phyloP scores from a whole-genome alignment of 2,797 vertebrate species.

The Staurois parvus region DNA sequence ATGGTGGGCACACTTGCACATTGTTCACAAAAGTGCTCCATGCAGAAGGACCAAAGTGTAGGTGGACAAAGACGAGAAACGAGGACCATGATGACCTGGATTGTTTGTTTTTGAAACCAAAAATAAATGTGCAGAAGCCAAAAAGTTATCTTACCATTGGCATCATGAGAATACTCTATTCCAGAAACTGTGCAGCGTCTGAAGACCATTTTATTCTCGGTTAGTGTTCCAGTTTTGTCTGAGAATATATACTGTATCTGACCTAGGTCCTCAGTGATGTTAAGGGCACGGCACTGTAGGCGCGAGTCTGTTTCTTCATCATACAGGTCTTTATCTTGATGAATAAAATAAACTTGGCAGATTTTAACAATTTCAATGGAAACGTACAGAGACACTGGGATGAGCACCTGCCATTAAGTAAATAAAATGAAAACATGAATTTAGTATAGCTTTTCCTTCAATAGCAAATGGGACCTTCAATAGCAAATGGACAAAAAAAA shows the following conservation, averaged over 20 bases:
- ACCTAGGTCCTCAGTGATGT: slow-evolving; percentile 96
- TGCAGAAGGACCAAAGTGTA: too few relatives aligned
- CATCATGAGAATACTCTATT: slow-evolving; percentile 94
- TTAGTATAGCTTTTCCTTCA: not conserved
- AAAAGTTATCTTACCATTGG: slow-evolving; percentile 86
- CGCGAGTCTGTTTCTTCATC: slow-evolving; percentile 94
- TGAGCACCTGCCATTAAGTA: slow-evolving; percentile 84
- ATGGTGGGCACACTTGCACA: too few relatives aligned
- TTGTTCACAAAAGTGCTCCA: too few relatives aligned
- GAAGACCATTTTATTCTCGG: slow-evolving; percentile 99
- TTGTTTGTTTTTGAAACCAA: not conserved
- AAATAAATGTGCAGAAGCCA: too few relatives aligned
- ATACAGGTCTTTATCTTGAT: slow-evolving; percentile 92
- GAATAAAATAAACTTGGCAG: slow-evolving; percentile 96
- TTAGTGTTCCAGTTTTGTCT: slow-evolving; percentile 97
- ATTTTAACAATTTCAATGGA: slow-evolving; percentile 98
- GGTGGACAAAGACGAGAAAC: not conserved
- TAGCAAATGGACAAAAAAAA: too few relatives aligned
- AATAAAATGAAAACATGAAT: slow-evolving; percentile 53
- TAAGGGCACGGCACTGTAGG: slow-evolving; percentile 93
- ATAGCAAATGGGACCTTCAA: too few relatives aligned
- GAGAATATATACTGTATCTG: slow-evolving; percentile 98
- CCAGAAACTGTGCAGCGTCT: slow-evolving; percentile 94
- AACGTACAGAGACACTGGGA: slow-evolving; percentile 97
- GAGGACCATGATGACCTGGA: not conserved